Conservation (phyloP, 2,797 vertebrate species). For the Triplophysa bombifrons region DNA sequence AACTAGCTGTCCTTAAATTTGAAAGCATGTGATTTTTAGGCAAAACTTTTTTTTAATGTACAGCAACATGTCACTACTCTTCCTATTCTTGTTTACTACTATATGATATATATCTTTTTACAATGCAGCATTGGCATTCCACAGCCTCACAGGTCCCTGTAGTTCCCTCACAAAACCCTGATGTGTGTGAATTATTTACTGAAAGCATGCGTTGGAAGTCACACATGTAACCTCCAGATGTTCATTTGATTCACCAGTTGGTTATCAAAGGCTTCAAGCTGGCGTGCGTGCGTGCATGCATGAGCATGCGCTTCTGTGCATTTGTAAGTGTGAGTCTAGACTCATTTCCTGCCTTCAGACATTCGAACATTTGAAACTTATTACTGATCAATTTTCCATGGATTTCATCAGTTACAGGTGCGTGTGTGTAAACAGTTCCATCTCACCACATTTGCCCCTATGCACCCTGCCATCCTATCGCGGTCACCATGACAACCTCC, state of each 20-base stretch:
- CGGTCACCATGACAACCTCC: constrained; percentile 50
- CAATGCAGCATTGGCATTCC: background rate
- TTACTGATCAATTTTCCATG: background rate
- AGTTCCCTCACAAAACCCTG: background rate
- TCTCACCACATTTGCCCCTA: background rate
- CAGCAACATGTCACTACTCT: too few species aligned
- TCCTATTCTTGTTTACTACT: too few species aligned
- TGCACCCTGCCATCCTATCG: constrained; percentile 18
- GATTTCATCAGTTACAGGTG: background rate
- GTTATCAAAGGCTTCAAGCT: constrained; percentile 43
- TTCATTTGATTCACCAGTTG: constrained; percentile 37
- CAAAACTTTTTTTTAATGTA: too few species aligned
- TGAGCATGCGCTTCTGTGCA: background rate
- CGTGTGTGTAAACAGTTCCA: background rate
- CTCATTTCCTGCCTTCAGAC: background rate
- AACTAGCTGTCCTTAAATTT: background rate
- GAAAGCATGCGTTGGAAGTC: constrained; percentile 29
- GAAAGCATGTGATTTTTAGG: background rate
- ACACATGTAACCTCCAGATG: constrained; percentile 45
- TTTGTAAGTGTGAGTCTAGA: background rate
- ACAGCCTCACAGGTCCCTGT: background rate
- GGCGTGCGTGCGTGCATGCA: constrained; percentile 3
- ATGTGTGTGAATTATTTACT: constrained; percentile 12
- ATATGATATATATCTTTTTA: too few species aligned
- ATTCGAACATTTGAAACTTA: background rate